Conservation (phyloP, 30 jellyfish, hydroid and myxozoan genomes). For the Catostylus mosaicus region DNA sequence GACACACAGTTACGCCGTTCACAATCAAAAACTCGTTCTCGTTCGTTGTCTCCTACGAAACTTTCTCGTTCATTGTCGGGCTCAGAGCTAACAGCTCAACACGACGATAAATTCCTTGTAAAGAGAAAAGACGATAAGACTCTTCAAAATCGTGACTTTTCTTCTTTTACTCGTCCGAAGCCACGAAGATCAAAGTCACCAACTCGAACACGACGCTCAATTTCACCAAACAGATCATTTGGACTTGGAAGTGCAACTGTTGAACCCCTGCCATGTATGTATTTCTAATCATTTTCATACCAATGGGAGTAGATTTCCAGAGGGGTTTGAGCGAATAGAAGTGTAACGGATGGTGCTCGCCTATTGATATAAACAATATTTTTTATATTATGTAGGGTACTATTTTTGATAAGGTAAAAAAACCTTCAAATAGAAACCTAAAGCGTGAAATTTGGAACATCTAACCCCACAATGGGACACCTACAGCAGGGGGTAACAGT, state of each 20-base stretch:
- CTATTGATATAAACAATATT: too few relatives aligned
- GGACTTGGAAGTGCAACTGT: slow-evolving; percentile 86
- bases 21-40: slow-evolving; percentile 68
- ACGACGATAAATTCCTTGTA: slow-evolving; percentile 67
- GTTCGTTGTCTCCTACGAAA: slow-evolving; percentile 73
- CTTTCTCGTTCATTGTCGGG: slow-evolving; percentile 66
- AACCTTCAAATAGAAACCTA: too few relatives aligned
- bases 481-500: too few relatives aligned
- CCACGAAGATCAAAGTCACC: slow-evolving; percentile 99
- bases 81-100: slow-evolving; percentile 29
- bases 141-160: slow-evolving; percentile 88
- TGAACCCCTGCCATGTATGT: slow-evolving; percentile 91
- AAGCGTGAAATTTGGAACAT: too few relatives aligned
- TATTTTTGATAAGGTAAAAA: too few relatives aligned
- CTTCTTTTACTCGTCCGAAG: slow-evolving; percentile 98
- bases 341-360: too few relatives aligned
- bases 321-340: too few relatives aligned
- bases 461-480: too few relatives aligned
- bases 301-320: too few relatives aligned
- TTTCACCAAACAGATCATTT: slow-evolving; percentile 73
- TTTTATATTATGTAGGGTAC: too few relatives aligned
- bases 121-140: slow-evolving; percentile 76
- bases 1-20: slow-evolving; percentile 41
- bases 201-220: slow-evolving; percentile 72
- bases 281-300: not conserved